phyloP scores from a whole-genome alignment of 2,888 invertebrate genomes.

The Chaitophorus viminalis region DNA sequence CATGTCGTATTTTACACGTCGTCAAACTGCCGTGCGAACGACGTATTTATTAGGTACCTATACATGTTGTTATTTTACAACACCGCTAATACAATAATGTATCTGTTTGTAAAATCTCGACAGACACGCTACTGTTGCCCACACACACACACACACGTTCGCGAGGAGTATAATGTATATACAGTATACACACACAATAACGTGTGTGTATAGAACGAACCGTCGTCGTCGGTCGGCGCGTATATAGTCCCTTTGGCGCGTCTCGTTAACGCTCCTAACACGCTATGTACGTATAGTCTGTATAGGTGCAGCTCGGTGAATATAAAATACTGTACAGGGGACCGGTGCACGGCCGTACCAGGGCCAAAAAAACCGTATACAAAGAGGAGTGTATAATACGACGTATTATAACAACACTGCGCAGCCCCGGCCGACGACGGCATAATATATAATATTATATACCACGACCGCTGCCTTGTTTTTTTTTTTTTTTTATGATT shows the following conservation, averaged over 20 bases:
- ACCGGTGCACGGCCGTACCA: constrained; percentile 22
- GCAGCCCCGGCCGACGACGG: neutral
- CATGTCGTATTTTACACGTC: neutral
- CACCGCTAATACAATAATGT: neutral
- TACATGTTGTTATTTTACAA: neutral
- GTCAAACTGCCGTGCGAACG: neutral
- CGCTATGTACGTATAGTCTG: neutral
- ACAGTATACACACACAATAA: neutral
- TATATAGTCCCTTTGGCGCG: neutral
- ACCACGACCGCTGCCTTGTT: neutral
- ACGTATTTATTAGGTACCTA: constrained; percentile 7
- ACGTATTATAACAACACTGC: neutral
- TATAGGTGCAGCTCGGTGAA: neutral
- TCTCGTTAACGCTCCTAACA: constrained; percentile 44
- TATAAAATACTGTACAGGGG: neutral
- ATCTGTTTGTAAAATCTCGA: constrained; percentile 32
- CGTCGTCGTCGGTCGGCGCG: neutral
- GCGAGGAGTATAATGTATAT: neutral
- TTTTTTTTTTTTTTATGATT: neutral
- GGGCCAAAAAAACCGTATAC: neutral
- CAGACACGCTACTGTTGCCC: neutral
- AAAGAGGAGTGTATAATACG: neutral
- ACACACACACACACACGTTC: too few species aligned
- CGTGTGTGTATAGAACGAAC: neutral
- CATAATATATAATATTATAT: neutral